phyloP scores from a whole-genome alignment of 2,113 vertebrate genomes.

The Protomyctophum bolini region DNA sequence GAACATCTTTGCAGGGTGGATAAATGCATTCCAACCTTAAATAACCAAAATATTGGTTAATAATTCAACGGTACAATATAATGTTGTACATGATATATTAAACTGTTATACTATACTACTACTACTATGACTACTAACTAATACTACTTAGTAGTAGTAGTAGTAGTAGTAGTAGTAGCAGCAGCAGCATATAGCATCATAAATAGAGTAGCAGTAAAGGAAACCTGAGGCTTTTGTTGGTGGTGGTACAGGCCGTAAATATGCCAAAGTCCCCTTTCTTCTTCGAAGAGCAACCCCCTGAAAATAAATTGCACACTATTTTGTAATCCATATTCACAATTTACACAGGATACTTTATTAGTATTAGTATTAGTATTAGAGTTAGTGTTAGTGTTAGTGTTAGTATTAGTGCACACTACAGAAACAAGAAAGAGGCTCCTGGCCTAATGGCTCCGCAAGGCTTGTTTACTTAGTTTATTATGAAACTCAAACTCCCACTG shows the following conservation, averaged over 20 bases:
- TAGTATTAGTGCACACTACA: no score
- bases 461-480: no score
- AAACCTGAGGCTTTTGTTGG: conserved; percentile 32
- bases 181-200: background rate
- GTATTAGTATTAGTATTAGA: background rate
- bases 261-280: conserved; percentile 50
- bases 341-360: background rate
- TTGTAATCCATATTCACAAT: background rate
- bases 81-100: no score
- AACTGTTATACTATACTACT: no score
- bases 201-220: background rate
- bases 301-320: conserved; percentile 20
- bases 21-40: conserved; percentile 55
- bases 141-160: no score
- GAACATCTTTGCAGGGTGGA: fast-evolving
- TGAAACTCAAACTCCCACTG: no score
- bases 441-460: no score
- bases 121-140: no score
- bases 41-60: conserved; percentile 13
- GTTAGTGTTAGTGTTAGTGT: background rate
- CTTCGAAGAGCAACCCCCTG: conserved; percentile 30
- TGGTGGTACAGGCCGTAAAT: conserved; percentile 34
- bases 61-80: background rate
- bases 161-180: background rate
- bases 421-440: no score